Conservation (phyloP, 2,888 invertebrate genomes). For the Entomobrya multifasciata region DNA sequence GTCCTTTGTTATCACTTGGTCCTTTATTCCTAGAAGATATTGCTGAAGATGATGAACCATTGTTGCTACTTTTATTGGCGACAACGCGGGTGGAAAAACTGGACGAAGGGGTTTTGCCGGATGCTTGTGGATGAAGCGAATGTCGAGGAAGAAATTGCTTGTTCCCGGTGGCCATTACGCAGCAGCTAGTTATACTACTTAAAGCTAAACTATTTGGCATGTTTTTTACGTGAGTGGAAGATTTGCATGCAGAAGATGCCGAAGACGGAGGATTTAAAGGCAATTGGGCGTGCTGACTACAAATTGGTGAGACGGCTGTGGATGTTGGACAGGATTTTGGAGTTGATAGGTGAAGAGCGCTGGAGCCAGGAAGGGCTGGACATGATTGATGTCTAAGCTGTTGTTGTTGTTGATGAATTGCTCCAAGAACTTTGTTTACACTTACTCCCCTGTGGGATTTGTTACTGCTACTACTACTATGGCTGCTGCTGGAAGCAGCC, state of each 20-base stretch:
- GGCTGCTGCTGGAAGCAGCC: conserved; percentile 42
- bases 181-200: conserved; percentile 68
- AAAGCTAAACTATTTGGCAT: conserved; percentile 72
- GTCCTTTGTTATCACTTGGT: conserved; percentile 35
- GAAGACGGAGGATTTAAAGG: conserved; percentile 75
- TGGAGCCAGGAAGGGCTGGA: conserved; percentile 76
- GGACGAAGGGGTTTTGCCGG: conserved; percentile 78
- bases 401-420: conserved; percentile 74
- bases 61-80: conserved; percentile 60
- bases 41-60: conserved; percentile 57
- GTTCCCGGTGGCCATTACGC: conserved; percentile 65
- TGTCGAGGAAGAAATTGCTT: conserved; percentile 76
- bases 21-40: conserved; percentile 47
- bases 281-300: conserved; percentile 78
- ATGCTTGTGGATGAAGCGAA: conserved; percentile 78
- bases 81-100: conserved; percentile 79
- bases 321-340: conserved; percentile 79
- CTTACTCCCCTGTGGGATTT: conserved; percentile 45
- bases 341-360: conserved; percentile 71
- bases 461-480: conserved; percentile 46
- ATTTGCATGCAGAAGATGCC: conserved; percentile 29
- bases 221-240: conserved; percentile 57
- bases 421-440: conserved; percentile 61
- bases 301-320: conserved; percentile 78
- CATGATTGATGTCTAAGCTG: conserved; percentile 79